Conservation (phyloP, 2,797 vertebrate species). For the Phyllotis vaccarum region DNA sequence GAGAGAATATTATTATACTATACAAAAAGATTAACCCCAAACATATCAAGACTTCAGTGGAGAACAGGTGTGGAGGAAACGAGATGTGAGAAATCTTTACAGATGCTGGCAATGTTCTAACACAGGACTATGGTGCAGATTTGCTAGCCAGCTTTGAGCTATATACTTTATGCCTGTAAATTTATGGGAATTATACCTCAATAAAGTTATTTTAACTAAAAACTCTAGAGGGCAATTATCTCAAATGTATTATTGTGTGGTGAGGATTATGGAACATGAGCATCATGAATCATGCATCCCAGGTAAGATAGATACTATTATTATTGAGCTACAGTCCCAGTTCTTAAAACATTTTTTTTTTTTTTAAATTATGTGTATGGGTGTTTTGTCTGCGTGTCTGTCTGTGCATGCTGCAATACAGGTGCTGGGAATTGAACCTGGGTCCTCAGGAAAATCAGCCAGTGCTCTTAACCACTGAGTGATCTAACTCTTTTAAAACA, state of each 20-base stretch:
- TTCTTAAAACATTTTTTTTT: not conserved
- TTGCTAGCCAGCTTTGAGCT: conserved; percentile 12
- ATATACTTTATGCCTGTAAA: not conserved
- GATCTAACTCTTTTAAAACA: not conserved
- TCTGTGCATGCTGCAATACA: not conserved
- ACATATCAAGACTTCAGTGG: conserved; percentile 2
- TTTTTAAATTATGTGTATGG: not conserved
- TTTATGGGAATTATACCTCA: conserved; percentile 26
- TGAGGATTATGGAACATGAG: not conserved
- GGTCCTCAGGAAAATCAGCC: not conserved
- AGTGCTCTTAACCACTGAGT: not conserved
- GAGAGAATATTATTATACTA: not conserved
- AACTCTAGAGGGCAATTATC: conserved; percentile 5
- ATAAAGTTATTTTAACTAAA: conserved; percentile 46
- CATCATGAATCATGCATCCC: not conserved
- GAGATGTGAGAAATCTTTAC: not conserved
- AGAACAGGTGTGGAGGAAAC: not conserved
- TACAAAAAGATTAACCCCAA: conserved; percentile 22
- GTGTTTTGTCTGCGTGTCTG: not conserved
- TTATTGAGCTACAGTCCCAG: not conserved
- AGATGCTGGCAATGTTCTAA: conserved; percentile 25
- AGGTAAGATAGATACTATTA: not conserved
- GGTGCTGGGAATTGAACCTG: not conserved
- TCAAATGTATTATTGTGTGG: not conserved
- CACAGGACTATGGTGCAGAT: not conserved